These are phyloP conservation scores for Portunus trituberculatus DNA, from an alignment of 1,140 invertebrate genomes.

Conservation along the genomic window DNA sequence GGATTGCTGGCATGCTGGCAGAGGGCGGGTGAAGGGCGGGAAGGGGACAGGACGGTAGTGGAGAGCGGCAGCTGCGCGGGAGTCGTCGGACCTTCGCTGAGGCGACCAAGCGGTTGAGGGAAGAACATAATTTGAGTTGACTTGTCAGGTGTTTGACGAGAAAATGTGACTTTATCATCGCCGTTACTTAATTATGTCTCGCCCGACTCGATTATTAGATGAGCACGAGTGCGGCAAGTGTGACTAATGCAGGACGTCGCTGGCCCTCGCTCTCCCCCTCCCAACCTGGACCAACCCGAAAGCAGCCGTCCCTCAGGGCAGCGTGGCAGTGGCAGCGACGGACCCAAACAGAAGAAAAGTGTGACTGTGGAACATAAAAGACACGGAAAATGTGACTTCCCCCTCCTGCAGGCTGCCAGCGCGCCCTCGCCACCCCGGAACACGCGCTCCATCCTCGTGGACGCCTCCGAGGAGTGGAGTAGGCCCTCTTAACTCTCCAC, in stretches of 20 bases:
- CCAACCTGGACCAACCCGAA: not conserved
- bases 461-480: not conserved
- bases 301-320: not conserved
- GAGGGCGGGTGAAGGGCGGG: not conserved
- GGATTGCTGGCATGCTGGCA: not conserved
- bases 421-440: not conserved
- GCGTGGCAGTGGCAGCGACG: not conserved
- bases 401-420: not conserved
- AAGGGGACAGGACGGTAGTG: not conserved
- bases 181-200: conserved; percentile 14
- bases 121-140: conserved; percentile 1
- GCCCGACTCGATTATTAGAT: conserved; percentile 5
- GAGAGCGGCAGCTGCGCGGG: not conserved
- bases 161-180: conserved; percentile 23
- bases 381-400: not conserved
- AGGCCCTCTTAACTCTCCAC: not conserved
- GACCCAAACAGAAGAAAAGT: conserved; percentile 1
- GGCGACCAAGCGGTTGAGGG: not conserved
- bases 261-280: not conserved
- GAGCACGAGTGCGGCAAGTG: not conserved
- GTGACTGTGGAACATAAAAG: not conserved
- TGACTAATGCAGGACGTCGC: not conserved
- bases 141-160: conserved; percentile 6
- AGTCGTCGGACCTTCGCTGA: not conserved
- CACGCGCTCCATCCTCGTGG: not conserved